phyloP scores from a whole-genome alignment of 2,797 vertebrate genomes.

The Liasis olivaceus region DNA sequence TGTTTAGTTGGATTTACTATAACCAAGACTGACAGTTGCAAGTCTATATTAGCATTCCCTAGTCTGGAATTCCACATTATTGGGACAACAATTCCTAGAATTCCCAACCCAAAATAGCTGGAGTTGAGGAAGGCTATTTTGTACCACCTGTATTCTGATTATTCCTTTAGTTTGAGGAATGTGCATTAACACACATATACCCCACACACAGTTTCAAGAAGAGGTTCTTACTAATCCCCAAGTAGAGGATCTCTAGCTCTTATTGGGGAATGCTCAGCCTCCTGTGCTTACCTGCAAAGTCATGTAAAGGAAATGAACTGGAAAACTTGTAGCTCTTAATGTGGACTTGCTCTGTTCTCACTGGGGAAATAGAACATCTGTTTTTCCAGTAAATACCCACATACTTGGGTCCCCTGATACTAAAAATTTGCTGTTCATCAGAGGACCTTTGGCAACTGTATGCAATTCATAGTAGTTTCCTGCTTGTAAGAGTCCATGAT shows the following conservation, averaged over 20 bases:
- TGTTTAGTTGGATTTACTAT: not conserved
- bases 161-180: not conserved
- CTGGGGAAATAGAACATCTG: not conserved
- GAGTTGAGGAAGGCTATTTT: not conserved
- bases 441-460: not conserved
- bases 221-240: not conserved
- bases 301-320: not conserved
- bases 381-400: not conserved
- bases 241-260: not conserved
- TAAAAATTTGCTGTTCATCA: not conserved
- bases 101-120: not conserved
- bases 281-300: not conserved
- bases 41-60: not conserved
- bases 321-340: not conserved
- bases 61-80: not conserved
- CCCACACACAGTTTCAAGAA: not conserved
- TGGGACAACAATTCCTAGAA: not conserved
- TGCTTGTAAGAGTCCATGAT: not conserved
- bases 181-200: not conserved
- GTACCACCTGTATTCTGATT: not conserved
- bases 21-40: not conserved
- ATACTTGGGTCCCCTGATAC: not conserved
- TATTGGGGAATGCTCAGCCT: not conserved
- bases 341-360: not conserved
- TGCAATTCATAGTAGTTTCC: not conserved